Evolutionary conservation across 2,888 invertebrate species (phyloP).

Genomic region (Sarcophaga variegata): DNA sequence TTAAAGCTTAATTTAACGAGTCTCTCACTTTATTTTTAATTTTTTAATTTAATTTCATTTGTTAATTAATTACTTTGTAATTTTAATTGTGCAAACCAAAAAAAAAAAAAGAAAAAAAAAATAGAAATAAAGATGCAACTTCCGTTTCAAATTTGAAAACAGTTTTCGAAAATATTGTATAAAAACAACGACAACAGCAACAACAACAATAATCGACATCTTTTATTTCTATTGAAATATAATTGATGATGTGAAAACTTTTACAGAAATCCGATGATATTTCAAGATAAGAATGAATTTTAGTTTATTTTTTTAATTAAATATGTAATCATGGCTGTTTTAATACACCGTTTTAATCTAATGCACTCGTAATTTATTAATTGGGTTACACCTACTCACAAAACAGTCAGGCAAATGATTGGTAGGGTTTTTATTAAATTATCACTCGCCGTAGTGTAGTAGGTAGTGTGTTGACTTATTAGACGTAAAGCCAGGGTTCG

Average conservation of each 20-base stretch:
- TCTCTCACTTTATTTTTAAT: neutral
- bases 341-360: conserved; percentile 8
- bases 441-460: neutral
- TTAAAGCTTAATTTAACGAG: too few relatives aligned
- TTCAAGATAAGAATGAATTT: conserved; percentile 46
- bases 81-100: conserved; percentile 45
- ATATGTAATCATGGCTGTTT: neutral
- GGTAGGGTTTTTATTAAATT: neutral
- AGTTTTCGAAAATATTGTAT: neutral
- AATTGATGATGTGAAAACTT: conserved; percentile 51
- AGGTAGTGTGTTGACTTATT: too few relatives aligned
- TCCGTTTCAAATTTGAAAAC: conserved; percentile 60
- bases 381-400: conserved; percentile 18
- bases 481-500: too few relatives aligned
- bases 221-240: conserved; percentile 43
- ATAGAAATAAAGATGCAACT: conserved; percentile 33
- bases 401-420: neutral
- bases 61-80: conserved; percentile 51
- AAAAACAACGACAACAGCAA: neutral
- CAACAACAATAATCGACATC: neutral
- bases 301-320: too few relatives aligned
- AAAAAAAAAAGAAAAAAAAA: conserved; percentile 5
- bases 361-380: conserved; percentile 40
- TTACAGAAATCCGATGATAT: conserved; percentile 42
- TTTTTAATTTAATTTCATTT: conserved; percentile 32